Evolutionary conservation across 2,113 vertebrate genomes (phyloP).

Genomic region (Sphaerodactylus townsendi): DNA sequence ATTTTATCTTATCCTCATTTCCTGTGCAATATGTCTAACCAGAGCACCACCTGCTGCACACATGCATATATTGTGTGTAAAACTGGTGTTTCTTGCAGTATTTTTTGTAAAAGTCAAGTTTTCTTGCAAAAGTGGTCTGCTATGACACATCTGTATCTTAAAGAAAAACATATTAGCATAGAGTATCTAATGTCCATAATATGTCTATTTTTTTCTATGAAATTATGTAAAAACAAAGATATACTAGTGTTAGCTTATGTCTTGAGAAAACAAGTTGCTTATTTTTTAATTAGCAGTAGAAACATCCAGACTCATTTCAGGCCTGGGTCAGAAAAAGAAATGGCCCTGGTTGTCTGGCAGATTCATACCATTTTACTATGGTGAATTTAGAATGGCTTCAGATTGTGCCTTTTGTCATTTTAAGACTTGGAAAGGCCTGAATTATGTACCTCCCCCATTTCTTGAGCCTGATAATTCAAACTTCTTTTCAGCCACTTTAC

Average conservation of each 20-base stretch:
- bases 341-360: too few relatives aligned
- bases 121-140: slow-evolving; percentile 3
- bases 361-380: too few relatives aligned
- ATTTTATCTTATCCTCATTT: slow-evolving; percentile 23
- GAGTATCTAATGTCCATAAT: neutral
- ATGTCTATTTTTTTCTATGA: slow-evolving; percentile 13
- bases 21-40: neutral
- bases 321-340: too few relatives aligned
- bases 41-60: neutral
- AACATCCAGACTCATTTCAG: neutral
- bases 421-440: too few relatives aligned
- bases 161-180: neutral
- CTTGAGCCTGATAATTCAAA: too few relatives aligned
- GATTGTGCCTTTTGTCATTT: too few relatives aligned
- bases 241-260: neutral
- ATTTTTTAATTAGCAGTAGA: neutral
- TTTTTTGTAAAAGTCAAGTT: neutral
- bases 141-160: neutral
- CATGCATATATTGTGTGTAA: slow-evolving; percentile 16
- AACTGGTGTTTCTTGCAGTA: neutral
- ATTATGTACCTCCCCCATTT: too few relatives aligned
- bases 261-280: neutral
- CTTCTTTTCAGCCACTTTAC: too few relatives aligned
- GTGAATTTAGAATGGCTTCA: too few relatives aligned
- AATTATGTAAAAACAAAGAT: neutral